These are phyloP conservation scores for Alexandromys oeconomus DNA, from an alignment of 2,797 vertebrate genomes.

Conservation along the genomic window DNA sequence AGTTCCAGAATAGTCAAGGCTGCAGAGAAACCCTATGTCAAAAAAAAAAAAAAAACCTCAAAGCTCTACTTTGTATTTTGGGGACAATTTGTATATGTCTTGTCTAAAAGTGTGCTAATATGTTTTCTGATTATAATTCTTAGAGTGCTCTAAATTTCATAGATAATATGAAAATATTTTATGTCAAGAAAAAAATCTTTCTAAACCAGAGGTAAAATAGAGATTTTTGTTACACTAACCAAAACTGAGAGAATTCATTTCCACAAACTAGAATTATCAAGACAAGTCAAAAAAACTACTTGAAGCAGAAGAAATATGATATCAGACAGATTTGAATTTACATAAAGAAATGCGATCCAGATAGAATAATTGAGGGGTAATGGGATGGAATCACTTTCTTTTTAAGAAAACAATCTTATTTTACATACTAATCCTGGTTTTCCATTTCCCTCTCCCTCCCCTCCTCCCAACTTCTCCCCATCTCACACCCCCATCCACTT, in stretches of 20 bases:
- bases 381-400: background rate
- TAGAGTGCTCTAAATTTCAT: background rate
- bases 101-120: background rate
- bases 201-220: background rate
- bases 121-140: background rate
- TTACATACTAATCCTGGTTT: too few species aligned
- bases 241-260: background rate
- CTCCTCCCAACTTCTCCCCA: too few species aligned
- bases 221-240: background rate
- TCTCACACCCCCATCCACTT: too few species aligned
- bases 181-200: background rate
- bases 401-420: too few species aligned
- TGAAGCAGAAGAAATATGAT: background rate
- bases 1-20: background rate
- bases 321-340: background rate
- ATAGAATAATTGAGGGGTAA: background rate
- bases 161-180: background rate
- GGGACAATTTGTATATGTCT: background rate
- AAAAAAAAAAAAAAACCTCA: background rate
- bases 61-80: background rate
- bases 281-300: background rate
- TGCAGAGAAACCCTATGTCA: background rate
- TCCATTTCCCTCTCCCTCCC: too few species aligned
- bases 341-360: background rate
- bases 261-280: background rate